phyloP scores from a whole-genome alignment of 1,140 invertebrate genomes.

The Drosophila oshimai region DNA sequence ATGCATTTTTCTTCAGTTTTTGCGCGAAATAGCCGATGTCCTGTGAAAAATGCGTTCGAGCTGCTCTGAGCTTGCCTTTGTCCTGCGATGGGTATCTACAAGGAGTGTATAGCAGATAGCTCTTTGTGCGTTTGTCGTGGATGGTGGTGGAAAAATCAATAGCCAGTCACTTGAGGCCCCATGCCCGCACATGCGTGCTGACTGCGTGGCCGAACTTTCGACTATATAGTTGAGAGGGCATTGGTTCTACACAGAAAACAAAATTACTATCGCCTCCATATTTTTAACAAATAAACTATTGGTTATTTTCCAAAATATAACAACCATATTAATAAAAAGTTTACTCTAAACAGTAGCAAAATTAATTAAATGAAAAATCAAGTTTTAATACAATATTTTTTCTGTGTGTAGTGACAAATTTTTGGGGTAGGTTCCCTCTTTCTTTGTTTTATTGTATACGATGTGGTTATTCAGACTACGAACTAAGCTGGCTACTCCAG shows the following conservation, averaged over 20 bases:
- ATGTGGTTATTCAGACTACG: slow-evolving; percentile 16
- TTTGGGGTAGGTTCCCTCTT: slow-evolving; percentile 29
- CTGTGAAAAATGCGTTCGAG: not conserved
- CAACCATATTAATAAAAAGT: too few species aligned
- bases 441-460: slow-evolving; percentile 37
- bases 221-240: not conserved
- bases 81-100: slow-evolving; percentile 67
- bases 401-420: not conserved
- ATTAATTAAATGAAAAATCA: too few species aligned
- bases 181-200: slow-evolving; percentile 63
- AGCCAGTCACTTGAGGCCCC: slow-evolving; percentile 17
- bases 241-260: not conserved
- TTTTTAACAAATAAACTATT: too few species aligned
- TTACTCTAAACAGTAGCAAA: too few species aligned
- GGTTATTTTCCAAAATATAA: too few species aligned
- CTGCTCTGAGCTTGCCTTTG: slow-evolving; percentile 32
- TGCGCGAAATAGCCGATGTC: not conserved
- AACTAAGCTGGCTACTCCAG: slow-evolving; percentile 58
- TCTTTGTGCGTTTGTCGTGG: slow-evolving; percentile 22
- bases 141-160: slow-evolving; percentile 63
- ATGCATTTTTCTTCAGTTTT: slow-evolving; percentile 59
- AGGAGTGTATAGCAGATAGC: slow-evolving; percentile 39
- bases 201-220: slow-evolving; percentile 27
- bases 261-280: not conserved
- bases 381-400: not conserved